Conservation (phyloP, 2,888 invertebrate species). For the Caenorhabditis angaria region DNA sequence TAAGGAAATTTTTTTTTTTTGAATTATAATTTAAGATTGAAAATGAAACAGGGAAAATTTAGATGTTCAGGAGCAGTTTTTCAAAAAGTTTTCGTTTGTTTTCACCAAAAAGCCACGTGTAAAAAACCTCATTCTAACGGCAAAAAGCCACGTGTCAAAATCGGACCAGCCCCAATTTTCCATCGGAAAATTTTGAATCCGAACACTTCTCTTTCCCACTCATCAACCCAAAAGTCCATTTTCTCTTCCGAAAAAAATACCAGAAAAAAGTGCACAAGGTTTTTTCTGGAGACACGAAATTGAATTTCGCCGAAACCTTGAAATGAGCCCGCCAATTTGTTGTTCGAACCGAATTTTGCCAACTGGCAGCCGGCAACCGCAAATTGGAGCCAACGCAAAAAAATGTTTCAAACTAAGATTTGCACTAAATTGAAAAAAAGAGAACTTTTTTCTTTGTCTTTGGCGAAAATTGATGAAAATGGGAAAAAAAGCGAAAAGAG, state of each 20-base stretch:
- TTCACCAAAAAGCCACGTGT: no score
- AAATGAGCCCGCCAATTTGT: constrained; percentile 24
- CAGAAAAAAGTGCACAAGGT: constrained; percentile 9
- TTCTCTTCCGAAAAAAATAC: constrained; percentile 11
- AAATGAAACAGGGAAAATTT: no score
- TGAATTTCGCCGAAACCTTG: constrained; percentile 45
- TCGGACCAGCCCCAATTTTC: no score
- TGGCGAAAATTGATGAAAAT: background rate
- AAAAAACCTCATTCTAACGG: no score
- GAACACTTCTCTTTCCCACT: background rate
- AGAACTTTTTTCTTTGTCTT: background rate
- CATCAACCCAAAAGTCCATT: background rate
- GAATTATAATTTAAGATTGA: no score
- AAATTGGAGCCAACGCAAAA: constrained; percentile 1
- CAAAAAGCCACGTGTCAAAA: no score
- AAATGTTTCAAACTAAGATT: constrained; percentile 3
- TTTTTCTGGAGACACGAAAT: constrained; percentile 14
- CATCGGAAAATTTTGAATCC: no score
- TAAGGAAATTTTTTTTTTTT: no score
- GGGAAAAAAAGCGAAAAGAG: no score
- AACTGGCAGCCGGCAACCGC: background rate
- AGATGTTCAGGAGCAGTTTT: no score
- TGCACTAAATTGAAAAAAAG: background rate
- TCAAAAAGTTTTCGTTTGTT: no score
- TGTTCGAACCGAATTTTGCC: background rate